phyloP scores from a whole-genome alignment of 2,113 vertebrate species.

The Lethenteron camtschaticum region DNA sequence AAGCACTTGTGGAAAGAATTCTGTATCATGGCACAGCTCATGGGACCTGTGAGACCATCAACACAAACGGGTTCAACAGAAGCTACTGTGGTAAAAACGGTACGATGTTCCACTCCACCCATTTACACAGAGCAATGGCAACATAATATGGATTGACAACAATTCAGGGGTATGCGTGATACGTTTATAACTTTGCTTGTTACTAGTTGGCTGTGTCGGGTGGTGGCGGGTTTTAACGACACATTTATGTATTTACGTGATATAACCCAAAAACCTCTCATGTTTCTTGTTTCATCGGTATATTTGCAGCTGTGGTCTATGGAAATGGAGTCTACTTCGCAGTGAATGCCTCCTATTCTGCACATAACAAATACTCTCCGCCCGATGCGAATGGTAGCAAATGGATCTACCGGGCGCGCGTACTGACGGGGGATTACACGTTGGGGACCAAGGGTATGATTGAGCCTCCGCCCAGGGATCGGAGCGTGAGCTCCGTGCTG shows the following conservation, averaged over 20 bases:
- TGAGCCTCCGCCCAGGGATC: slow-evolving; percentile 28
- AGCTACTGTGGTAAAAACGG: slow-evolving; percentile 8
- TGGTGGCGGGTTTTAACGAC: too few species aligned
- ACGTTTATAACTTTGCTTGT: too few species aligned
- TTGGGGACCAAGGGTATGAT: slow-evolving; percentile 26
- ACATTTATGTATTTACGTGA: too few species aligned
- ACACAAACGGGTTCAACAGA: slow-evolving; percentile 7
- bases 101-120: background rate
- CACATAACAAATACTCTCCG: slow-evolving; percentile 39
- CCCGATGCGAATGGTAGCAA: slow-evolving; percentile 33
- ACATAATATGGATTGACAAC: too few species aligned
- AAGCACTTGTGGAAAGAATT: background rate
- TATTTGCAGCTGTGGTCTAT: slow-evolving; percentile 31
- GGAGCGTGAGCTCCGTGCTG: background rate
- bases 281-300: background rate
- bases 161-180: too few species aligned
- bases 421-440: slow-evolving; percentile 38
- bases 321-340: slow-evolving; percentile 66
- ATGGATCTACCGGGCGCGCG: slow-evolving; percentile 38
- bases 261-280: too few species aligned
- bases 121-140: too few species aligned
- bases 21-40: background rate
- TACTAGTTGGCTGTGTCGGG: too few species aligned
- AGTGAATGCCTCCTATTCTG: slow-evolving; percentile 24
- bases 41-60: background rate